These are phyloP conservation scores for Leptoclinus maculatus DNA, from an alignment of 2,797 vertebrate genomes.

Conservation along the genomic window DNA sequence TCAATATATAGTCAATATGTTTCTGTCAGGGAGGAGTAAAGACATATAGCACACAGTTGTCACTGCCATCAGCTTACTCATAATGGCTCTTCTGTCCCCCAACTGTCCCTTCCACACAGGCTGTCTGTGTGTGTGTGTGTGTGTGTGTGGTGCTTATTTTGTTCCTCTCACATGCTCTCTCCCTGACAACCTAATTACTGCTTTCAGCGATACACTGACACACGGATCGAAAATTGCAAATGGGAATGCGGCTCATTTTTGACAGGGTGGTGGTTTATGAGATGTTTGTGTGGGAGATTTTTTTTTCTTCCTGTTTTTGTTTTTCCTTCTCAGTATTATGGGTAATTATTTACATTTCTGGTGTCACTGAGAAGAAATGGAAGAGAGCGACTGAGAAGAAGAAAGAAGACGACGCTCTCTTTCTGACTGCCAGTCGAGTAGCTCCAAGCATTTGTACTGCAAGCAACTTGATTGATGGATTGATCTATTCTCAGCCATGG, in stretches of 20 bases:
- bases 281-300: slow-evolving; percentile 64
- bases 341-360: slow-evolving; percentile 63
- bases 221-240: slow-evolving; percentile 71
- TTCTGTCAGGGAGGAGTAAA: slow-evolving; percentile 35
- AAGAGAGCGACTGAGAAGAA: slow-evolving; percentile 1
- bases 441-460: slow-evolving; percentile 5
- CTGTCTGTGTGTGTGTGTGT: slow-evolving; percentile 8
- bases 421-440: slow-evolving; percentile 18
- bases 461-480: slow-evolving; percentile 16
- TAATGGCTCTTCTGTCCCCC: slow-evolving; percentile 64
- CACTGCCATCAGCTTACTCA: slow-evolving; percentile 50
- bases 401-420: slow-evolving; percentile 20
- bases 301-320: slow-evolving; percentile 36
- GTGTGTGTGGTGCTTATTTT: slow-evolving; percentile 61
- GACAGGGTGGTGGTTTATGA: slow-evolving; percentile 74
- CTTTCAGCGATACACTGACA: slow-evolving; percentile 74
- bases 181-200: slow-evolving; percentile 80
- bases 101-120: slow-evolving; percentile 51
- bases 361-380: slow-evolving; percentile 44
- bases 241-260: slow-evolving; percentile 66
- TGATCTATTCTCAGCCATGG: slow-evolving; percentile 15
- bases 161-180: slow-evolving; percentile 63
- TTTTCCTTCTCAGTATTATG: slow-evolving; percentile 36
- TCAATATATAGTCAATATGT: slow-evolving; percentile 35
- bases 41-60: slow-evolving; percentile 39